Evolutionary conservation across 2,113 vertebrate genomes (phyloP), one percentile per base, ranked within the genome.

Genomic region (Pungitius pungitius): DNA sequence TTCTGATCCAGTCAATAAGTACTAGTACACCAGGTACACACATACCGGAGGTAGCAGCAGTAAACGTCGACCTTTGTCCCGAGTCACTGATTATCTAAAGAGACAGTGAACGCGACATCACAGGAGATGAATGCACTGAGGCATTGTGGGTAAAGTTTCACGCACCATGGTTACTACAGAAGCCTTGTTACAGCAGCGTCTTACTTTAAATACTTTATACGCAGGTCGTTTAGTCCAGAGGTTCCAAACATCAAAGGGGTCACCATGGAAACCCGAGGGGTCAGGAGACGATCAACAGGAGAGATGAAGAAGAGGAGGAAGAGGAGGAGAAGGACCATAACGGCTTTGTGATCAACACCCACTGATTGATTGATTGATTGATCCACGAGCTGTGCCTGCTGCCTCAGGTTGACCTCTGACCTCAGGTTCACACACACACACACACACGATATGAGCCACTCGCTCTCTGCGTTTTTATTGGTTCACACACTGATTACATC

Each of bases 401-500:
- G 26, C 4, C 14, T 12, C 47, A 10, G 40, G 39, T 74, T 57
- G n/a, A 64, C 33, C 60, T 75, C 20, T 74, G 40, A 20, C 22
- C 52, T 55, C 51, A 12, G 35, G 51, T 43, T 13, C 18, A 15
- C 8, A 42, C 27, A 17, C 22, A 51, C 13, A 62, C 10, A 55
- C 15, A 22, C 1, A 22, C 49, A 51, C 10, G 22, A 0, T 30
- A 35, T 35, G 37, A 30, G 20, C 10, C 1, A 57, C 37, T 8
- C 24, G 67, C 37, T 64, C 68, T 81, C 58, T 64, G 68, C 80
- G 60, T 73, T 93, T 52, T 93, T 92, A 93, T 93, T 93, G 79
- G 76, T 92, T 90, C 67, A 90, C 87, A 91, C 89, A 90, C 83
- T 83, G 83, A 89, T 88, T 91, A 91, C 90, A 92, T 91, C 77